Evolutionary conservation across 2,888 invertebrate species (phyloP).

Genomic region (Elysia crispata): DNA sequence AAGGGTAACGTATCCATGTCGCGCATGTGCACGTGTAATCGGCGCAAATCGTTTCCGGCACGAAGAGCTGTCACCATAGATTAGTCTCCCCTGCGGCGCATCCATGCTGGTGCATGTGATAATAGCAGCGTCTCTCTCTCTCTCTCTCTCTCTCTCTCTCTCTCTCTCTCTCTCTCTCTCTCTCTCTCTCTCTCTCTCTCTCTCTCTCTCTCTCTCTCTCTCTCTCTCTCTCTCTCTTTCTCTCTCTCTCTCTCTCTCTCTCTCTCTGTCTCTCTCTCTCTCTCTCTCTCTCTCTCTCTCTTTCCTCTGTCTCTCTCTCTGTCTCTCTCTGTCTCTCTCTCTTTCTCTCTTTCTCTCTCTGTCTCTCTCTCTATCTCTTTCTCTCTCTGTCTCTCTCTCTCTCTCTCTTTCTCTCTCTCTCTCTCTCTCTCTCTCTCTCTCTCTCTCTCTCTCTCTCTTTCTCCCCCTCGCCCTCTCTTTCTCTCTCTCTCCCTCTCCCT

Average conservation of each 20-base stretch:
- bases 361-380: too few relatives aligned
- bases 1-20: too few relatives aligned
- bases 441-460: constrained; percentile 26
- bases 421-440: constrained; percentile 6
- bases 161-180: constrained; percentile 6
- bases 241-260: constrained; percentile 39
- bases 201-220: constrained; percentile 23
- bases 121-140: background rate
- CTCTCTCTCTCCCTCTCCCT: background rate
- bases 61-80: background rate
- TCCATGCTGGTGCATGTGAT: background rate
- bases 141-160: constrained; percentile 28
- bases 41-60: too few relatives aligned
- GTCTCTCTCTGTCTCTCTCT: too few relatives aligned
- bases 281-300: too few relatives aligned
- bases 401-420: too few relatives aligned
- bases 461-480: constrained; percentile 26
- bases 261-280: constrained; percentile 3
- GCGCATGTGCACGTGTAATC: too few relatives aligned
- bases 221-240: constrained; percentile 10
- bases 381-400: too few relatives aligned
- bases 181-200: constrained; percentile 35
- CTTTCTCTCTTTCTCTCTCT: too few relatives aligned
- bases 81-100: background rate
- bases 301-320: too few relatives aligned